Base-by-base conservation (phyloP, 2,797 vertebrate species). In the Australoheros facetus region DNA sequence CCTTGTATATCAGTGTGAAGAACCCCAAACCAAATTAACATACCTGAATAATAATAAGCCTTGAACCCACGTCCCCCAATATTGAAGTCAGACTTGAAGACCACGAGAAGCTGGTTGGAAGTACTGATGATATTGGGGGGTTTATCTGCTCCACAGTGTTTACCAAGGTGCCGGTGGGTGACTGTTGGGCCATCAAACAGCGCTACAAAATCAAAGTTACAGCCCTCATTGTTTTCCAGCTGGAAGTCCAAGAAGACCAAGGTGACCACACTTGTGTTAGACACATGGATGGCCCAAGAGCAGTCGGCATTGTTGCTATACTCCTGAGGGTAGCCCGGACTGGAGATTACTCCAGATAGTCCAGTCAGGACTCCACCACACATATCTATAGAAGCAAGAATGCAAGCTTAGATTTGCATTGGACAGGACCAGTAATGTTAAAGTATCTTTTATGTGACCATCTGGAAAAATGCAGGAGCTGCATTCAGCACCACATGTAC, bases 31-130 rank as follows among this genome's bases (percentile, higher is more conserved):
- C 6, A 55, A 53, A 69, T 32, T 5, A 48, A 75, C 84, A 62
- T 72, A 99, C 98, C 98, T 45, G 98, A 99, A 87, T 97, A 99
- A 93, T 97, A 99, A 85, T 96, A 95, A 19, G 97, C 97, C 86
- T 97, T 98, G 93, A 99, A 99, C 39, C 98, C 98, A 56, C 96
- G 95, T 80, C 97, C 98, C 9, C 97, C 98, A 0, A 99, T 99
- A 92, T 99, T 99, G 84, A 98, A 99, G 89, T 99, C 98, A 0
- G 98, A 99, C 88, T 97, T 99, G 94, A 99, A 99, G 82, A 98
- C 83, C 13, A 99, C 81, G 30, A 98, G 95, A 32, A 99, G 95
- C 84, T 97, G 96, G 0, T 93, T 96, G 85, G 95, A 92, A 4
- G 96, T 95, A 21, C 98, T 98, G 85, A 97, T 23, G 0, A 90